phyloP scores from a whole-genome alignment of 2,113 vertebrate species.

The Phyllostomus discolor region DNA sequence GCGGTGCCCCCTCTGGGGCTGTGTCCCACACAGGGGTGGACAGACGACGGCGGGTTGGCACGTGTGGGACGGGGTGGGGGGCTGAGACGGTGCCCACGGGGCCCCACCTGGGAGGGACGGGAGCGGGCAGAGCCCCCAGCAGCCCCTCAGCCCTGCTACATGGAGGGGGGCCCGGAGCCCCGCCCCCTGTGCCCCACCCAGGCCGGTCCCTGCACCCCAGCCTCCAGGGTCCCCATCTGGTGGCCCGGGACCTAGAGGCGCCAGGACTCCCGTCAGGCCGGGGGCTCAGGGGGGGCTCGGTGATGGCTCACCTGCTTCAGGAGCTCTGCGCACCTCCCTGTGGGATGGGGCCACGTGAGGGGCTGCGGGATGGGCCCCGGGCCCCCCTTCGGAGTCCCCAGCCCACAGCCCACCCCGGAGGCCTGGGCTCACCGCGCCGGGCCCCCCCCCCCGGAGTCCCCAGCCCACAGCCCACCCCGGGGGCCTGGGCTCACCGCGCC shows the following conservation, averaged over 20 bases:
- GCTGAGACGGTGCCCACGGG: too few relatives aligned
- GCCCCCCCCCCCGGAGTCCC: rapidly evolving
- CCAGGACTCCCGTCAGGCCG: neutral
- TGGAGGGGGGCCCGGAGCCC: neutral
- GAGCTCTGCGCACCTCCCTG: slow-evolving; percentile 47
- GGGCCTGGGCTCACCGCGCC: neutral
- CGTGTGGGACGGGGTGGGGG: neutral
- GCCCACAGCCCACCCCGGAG: rapidly evolving
- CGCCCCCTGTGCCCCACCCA: neutral
- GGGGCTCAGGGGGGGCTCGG: neutral
- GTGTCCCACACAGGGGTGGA: too few relatives aligned
- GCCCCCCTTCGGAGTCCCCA: rapidly evolving
- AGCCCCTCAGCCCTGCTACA: neutral
- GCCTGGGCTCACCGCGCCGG: neutral
- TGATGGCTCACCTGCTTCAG: slow-evolving; percentile 44
- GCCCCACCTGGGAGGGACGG: neutral
- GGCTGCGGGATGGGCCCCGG: rapidly evolving
- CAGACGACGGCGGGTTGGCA: neutral
- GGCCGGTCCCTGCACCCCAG: neutral
- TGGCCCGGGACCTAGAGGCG: neutral
- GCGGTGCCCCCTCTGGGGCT: neutral
- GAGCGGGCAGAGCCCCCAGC: neutral
- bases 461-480: rapidly evolving
- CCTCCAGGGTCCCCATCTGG: neutral
- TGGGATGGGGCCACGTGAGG: rapidly evolving